These are phyloP conservation scores for Caenorhabditis sulstoni DNA, from an alignment of 2,888 invertebrate genomes.

Conservation along the genomic window DNA sequence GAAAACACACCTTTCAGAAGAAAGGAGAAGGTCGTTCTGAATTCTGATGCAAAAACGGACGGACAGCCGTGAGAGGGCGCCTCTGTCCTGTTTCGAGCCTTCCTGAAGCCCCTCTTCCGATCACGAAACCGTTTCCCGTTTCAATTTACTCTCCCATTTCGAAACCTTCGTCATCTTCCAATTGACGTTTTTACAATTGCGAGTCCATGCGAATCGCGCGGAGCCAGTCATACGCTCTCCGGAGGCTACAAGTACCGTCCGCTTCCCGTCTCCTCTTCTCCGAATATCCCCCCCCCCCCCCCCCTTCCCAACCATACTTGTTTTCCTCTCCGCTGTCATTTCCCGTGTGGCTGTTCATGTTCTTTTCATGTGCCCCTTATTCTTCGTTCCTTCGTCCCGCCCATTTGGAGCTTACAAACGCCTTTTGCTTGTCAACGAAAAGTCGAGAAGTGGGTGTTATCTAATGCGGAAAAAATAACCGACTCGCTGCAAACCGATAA, in stretches of 20 bases:
- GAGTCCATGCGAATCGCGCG: constrained; percentile 38
- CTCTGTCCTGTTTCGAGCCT: no score
- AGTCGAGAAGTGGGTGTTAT: constrained; percentile 50
- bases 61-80: no score
- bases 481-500: constrained; percentile 33
- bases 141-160: constrained; percentile 12
- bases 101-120: background rate
- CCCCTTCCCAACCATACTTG: constrained; percentile 2
- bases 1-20: no score
- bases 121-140: no score
- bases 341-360: constrained; percentile 17
- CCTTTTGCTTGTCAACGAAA: constrained; percentile 47
- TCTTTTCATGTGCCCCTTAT: constrained; percentile 32
- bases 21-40: no score
- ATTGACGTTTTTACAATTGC: constrained; percentile 28
- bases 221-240: constrained; percentile 2
- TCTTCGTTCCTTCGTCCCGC: constrained; percentile 8
- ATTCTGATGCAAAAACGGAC: no score
- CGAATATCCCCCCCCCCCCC: constrained; percentile 12
- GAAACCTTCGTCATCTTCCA: constrained; percentile 21
- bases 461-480: constrained; percentile 54
- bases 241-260: constrained; percentile 31
- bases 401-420: background rate
- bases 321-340: constrained; percentile 1
- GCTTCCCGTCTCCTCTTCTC: background rate